Evolutionary conservation across 1,140 invertebrate species (phyloP), one percentile per base, ranked within the genome.

Genomic region (Drosophila suzukii): DNA sequence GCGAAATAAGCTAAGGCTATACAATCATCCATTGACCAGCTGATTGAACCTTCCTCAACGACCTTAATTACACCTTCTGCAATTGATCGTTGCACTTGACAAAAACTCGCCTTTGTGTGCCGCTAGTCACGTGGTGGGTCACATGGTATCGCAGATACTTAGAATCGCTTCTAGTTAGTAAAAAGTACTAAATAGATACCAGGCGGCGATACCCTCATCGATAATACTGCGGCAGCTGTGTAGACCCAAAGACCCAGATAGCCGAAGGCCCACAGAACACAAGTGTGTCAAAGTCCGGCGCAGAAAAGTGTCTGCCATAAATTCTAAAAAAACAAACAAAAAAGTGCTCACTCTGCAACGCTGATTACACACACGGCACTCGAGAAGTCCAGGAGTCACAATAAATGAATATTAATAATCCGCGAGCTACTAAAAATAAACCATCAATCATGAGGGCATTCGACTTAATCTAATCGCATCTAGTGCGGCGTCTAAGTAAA

Each of bases 401-500:
- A 80, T 66, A 60, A 63, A 65, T 43, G 75, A 77, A 76, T 86
- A 86, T 83, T 76, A 88, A 88, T 88, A 86, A 86, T 86, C 82
- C 82, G 47, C 54, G 71, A 63, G 65, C 59, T 66, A 76, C 82
- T 86, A 86, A 79, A 88, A 86, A 86, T 86, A 86, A 88, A 82
- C 70, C 66, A 79, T 86, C 82, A 86, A 85, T 86, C 82, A 86
- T 81, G 62, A 67, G 84, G 62, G 46, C 78, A 80, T 57, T 68
- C 60, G 65, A 68, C 34, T 75, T 75, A 88, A 88, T 88, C 83
- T 88, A 88, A 88, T 88, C 83, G 55, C 72, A 86, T 72, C 79
- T 79, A 60, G 61, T 60, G 67, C 76, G 72, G 79, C 84, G 83
- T 88, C 83, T 88, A 88, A 74, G 83, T 89, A 88, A 88, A 88